Base-by-base conservation (phyloP, 1,140 invertebrate genomes). In the Leptonema lineaticorne region DNA sequence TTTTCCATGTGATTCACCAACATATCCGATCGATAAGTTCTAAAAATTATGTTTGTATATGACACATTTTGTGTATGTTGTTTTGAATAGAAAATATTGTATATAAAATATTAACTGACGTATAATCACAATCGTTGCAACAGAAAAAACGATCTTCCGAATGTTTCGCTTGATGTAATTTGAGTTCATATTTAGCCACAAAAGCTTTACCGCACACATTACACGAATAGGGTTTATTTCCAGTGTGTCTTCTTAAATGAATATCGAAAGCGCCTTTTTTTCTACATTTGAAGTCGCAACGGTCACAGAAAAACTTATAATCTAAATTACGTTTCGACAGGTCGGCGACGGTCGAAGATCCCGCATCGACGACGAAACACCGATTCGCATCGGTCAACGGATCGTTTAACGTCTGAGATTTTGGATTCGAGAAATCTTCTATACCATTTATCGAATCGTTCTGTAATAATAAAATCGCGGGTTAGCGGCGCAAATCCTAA, bases 1-100 rank as follows among this genome's bases (percentile, higher is more conserved):
- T 71, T 71, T 30, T 68, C 66, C n/a, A 41, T 65, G 16, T 71
- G 70, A 29, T 71, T 68, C 1, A 71, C 60, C 16, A 71, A 22
- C 70, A 71, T 71, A 11, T 71, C 70, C 1, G 70, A 20, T 41
- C 67, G 30, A 24, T 71, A 71, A 0, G 66, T 71, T 28, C 70
- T 71, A 64, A 16, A 66, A 71, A 67, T n/a, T 26, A 20, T 11
- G 29, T 28, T 14, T 27, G 33, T 16, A 59, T 59, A 33, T 8
- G 8, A 24, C 16, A 48, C 3, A 48, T 48, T 4, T 3, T 48
- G 16, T 48, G 46, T 41, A 41, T 20, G 16, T 18, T 20, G 1
- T 16, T 28, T 57, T 28, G 4, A 26, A 27, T n/a, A 57, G 24
- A 28, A 41, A 16, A 60, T 24, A 11, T 8, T 53, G 4, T 22